A percentile compares a stretch with the other conserved stretches of the same genome.
phyloP scores from a whole-genome alignment of 2,797 vertebrate genomes.

The Anomalospiza imberbis region DNA sequence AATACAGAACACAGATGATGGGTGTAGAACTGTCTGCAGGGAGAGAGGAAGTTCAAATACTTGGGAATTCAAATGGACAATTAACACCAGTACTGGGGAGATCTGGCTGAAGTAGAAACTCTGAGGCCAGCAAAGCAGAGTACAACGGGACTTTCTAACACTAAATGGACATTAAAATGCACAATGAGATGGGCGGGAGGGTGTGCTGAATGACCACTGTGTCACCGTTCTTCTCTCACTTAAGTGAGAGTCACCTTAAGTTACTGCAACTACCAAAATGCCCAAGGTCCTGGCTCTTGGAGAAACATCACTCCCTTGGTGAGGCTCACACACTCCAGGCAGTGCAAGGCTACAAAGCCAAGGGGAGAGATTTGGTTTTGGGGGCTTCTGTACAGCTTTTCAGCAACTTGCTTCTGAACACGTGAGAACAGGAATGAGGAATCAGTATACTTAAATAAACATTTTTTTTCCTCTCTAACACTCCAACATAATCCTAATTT shows the following conservation, averaged over 20 bases:
- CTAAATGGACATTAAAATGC: neutral
- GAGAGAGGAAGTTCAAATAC: neutral
- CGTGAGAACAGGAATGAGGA: neutral
- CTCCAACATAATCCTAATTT: neutral
- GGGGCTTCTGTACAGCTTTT: neutral
- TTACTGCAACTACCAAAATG: neutral
- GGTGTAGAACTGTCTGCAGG: neutral
- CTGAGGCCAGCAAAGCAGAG: neutral
- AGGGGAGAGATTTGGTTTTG: neutral
- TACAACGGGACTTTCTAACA: neutral
- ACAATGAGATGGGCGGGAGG: neutral
- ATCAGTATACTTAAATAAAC: neutral
- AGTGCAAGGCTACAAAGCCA: neutral
- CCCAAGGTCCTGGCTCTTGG: neutral
- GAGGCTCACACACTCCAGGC: neutral
- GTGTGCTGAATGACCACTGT: neutral
- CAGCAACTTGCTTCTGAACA: neutral
- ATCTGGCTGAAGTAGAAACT: neutral
- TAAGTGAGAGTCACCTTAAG: no score
- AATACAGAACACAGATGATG: neutral
- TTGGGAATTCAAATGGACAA: neutral
- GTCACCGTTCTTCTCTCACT: neutral
- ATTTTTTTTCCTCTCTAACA: neutral
- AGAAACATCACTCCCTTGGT: neutral
- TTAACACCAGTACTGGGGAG: neutral